Base-by-base conservation (phyloP, 2,113 vertebrate species). In the Tauraco erythrolophus region DNA sequence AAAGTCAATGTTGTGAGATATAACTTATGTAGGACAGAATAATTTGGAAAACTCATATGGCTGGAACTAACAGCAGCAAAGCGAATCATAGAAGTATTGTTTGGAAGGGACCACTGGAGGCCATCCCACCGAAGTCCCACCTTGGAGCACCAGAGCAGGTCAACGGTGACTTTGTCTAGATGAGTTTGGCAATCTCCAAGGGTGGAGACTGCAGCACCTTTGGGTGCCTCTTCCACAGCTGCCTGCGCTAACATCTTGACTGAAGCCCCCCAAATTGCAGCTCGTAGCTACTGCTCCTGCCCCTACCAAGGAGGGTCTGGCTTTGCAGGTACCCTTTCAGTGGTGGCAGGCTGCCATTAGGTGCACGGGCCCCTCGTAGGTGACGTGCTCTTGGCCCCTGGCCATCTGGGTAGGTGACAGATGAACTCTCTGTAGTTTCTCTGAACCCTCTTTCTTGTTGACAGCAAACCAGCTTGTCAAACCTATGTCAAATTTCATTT, bases 151-250 rank as follows among this genome's bases (percentile, higher is more conserved):
- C 33, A 8, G 10, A 10, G 35, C 39, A 11, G 50, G 5, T 7
- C 51, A 37, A 4, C 25, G 0, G 0, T 11, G 61, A 12, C 62
- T 30, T 27, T 37, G 46, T 2, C 14, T 45, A 37, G 30, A 4
- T 28, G 43, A 21, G 35, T 8, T 14, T 53, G 70, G 17, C 9
- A 23, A 11, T 8, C 24, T n/a, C 41, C 48, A 19, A 33, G 68
- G 58, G 6, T 5, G 53, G 79, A 23, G 68, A 6, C 14, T 30
- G 13, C 28, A 22, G 3, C 56, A 31, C 18, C 35, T 35, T 62
- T 31, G 56, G 19, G 30, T 43, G 50, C 25, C 33, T n/a, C 30
- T 72, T 64, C 60, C 37, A 8, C 22, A 17, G 48, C 5, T 5
- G 19, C 8, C 39, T 5, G 1, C 65, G 23, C n/a, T 27, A 43